Base-by-base conservation (phyloP, 2,113 vertebrate genomes). In the Melierax canorus region DNA sequence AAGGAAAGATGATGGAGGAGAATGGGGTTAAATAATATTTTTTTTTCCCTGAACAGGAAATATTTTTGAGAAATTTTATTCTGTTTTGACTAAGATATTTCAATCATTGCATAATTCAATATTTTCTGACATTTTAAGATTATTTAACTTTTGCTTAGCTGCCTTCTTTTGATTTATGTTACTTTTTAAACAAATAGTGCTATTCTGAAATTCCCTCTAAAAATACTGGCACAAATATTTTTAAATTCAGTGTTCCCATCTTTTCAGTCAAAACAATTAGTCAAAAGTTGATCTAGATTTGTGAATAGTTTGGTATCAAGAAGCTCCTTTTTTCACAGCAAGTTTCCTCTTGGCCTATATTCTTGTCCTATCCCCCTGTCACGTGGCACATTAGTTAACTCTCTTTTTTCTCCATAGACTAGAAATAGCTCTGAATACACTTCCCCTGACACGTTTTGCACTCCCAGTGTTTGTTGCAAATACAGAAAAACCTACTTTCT, bases 141-240 rank as follows among this genome's bases (percentile, higher is more conserved):
- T 92, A 59, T 63, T 82, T 92, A 17, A 43, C 36, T 46, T 94
- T 21, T 79, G 51, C 43, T 85, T 85, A 56, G 50, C 51, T 59
- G 39, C 78, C 36, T 78, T 63, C 51, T 74, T 85, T 74, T 63
- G 43, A 83, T 55, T 81, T 67, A 45, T 51, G 34, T 71, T 66
- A 55, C 85, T 94, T 84, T 69, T 92, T 30, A 88, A 88, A 88
- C 51, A 85, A 92, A 78, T 69, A 74, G n/a, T 15, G 36, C 56
- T 67, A 39, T 71, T 78, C 66, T 67, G 77, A 82, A 93, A 75
- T 60, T 67, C 17, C 39, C 79, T 82, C 51, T 72, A 55, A 85
- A 96, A 90, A 74, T 22, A 78, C 12, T 5, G 7, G 29, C 64
- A 67, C 27, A 67, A 77, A 50, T 53, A 63, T 10, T 72, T 93